Evolutionary conservation across 2,888 invertebrate species (phyloP).

Genomic region (Scrobipalpa atriplicella): DNA sequence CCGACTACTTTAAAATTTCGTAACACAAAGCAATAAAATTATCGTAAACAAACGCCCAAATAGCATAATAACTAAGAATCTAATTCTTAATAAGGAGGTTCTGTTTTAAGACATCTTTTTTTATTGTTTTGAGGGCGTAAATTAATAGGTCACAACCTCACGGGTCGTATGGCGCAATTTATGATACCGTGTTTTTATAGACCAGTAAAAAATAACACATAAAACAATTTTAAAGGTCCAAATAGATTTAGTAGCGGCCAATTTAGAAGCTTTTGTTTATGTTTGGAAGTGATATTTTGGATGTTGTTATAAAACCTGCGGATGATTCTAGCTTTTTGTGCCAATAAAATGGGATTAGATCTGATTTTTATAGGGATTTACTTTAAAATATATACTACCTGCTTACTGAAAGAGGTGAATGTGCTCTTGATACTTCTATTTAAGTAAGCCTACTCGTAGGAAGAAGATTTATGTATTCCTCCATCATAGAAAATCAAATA

Average conservation of each 20-base stretch:
- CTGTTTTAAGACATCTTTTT: conserved; percentile 45
- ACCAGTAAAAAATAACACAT: conserved; percentile 14
- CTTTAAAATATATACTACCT: too few relatives aligned
- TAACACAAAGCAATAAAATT: conserved; percentile 31
- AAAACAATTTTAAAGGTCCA: conserved; percentile 8
- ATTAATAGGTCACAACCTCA: conserved; percentile 45
- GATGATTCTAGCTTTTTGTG: neutral
- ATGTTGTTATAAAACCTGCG: neutral
- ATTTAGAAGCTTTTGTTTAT: conserved; percentile 17
- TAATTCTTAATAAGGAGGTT: conserved; percentile 34
- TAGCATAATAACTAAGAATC: conserved; percentile 40
- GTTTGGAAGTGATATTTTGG: neutral
- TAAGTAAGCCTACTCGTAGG: too few relatives aligned
- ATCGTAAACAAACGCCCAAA: conserved; percentile 33
- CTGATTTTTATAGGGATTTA: neutral
- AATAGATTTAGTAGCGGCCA: conserved; percentile 1
- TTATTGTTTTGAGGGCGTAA: conserved; percentile 39
- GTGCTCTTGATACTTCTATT: too few relatives aligned
- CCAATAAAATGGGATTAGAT: neutral
- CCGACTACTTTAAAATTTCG: neutral
- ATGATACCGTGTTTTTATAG: conserved; percentile 20
- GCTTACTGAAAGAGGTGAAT: too few relatives aligned
- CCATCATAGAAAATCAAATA: too few relatives aligned
- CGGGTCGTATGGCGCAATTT: conserved; percentile 42
- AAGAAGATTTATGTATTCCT: too few relatives aligned